A percentile compares a stretch with the other conserved stretches of the same genome.
These are phyloP conservation scores for Gobionotothen gibberifrons DNA, from an alignment of 2,797 vertebrate genomes.

Conservation along the genomic window DNA sequence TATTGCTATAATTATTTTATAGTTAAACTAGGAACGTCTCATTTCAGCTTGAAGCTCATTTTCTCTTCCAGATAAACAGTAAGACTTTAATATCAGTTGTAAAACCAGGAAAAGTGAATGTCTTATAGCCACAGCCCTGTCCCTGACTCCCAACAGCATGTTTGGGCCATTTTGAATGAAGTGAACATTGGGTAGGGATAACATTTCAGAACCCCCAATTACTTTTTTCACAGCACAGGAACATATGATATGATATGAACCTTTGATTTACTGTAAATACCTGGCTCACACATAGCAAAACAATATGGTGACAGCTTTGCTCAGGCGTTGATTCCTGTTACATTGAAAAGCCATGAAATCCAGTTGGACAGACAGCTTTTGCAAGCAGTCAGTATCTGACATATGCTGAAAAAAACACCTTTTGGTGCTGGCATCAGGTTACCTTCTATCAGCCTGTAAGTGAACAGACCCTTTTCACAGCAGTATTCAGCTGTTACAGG, in stretches of 20 bases:
- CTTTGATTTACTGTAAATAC: conserved; percentile 38
- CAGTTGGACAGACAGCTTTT: conserved; percentile 20
- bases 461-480: not conserved
- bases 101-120: not conserved
- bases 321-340: conserved; percentile 27
- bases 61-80: conserved; percentile 14
- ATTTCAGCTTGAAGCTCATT: conserved; percentile 11
- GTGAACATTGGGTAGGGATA: not conserved
- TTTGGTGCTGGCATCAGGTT: conserved; percentile 3
- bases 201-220: not conserved
- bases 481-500: conserved; percentile 2
- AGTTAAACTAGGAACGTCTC: not conserved
- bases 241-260: not conserved
- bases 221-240: not conserved
- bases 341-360: conserved; percentile 16
- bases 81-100: conserved; percentile 1
- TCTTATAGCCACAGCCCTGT: not conserved
- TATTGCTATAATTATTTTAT: conserved; percentile 8
- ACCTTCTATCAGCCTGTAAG: not conserved
- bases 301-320: conserved; percentile 38
- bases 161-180: conserved; percentile 3
- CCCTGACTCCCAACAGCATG: conserved; percentile 6
- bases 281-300: conserved; percentile 14
- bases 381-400: not conserved
- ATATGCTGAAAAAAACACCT: conserved; percentile 5